Evolutionary conservation across 2,113 vertebrate species (phyloP), one percentile per base, ranked within the genome.

Genomic region (Aegypius monachus): DNA sequence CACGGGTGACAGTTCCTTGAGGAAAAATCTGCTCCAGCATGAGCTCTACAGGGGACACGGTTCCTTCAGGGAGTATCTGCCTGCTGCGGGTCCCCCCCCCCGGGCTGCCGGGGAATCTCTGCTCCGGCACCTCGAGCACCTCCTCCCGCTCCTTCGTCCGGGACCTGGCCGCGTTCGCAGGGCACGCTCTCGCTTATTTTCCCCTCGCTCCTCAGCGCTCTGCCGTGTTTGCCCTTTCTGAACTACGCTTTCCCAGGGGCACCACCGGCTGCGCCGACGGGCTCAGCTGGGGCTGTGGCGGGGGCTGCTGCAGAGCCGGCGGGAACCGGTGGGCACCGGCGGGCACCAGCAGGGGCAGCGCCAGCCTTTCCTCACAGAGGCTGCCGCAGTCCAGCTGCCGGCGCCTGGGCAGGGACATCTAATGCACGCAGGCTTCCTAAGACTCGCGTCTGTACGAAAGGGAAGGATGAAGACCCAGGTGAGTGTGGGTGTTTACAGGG

Each of bases 361-460:
- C 17, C 11, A 0, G 21, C 38, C 31, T 15, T 50, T 10, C 67
- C 59, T 73, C 59, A 36, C 22, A 18, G 66, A 9, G 47, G 40
- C 18, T 18, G 21, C 48, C 7, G 34, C 40, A 7, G 17, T 7
- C 26, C 42, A 5, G 20, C 53, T 3, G 63, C 48, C 47, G 5
- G 0, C 4, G 2, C 5, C 36, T 1, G 18, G 47, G 36, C 58
- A 25, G 59, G 50, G 42, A 13, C n/a, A 7, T 12, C 34, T 10
- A 1, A 8, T 4, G n/a, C 68, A 17, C 31, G 3, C 29, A 2
- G 66, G 59, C 50, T 34, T 15, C 10, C 0, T 11, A 3, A 3
- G 2, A 1, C 17, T 38, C 8, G 0, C 6, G 38, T 5, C 82
- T 16, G 29, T 19, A 6, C 2, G 1, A 23, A 36, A 47, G 56